phyloP scores from a whole-genome alignment of 2,797 vertebrate species.

The Hydrolagus colliei region DNA sequence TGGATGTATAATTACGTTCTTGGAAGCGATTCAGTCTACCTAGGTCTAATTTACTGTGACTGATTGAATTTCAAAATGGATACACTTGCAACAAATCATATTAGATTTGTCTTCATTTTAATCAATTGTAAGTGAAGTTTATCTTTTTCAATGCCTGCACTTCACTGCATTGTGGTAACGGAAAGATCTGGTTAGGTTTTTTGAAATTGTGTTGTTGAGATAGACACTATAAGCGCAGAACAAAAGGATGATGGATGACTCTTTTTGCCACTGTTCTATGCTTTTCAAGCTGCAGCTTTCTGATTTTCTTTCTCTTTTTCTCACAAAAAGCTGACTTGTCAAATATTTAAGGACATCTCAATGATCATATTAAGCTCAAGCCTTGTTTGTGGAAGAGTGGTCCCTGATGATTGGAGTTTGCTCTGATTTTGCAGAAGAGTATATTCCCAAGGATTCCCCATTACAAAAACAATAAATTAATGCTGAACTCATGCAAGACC shows the following conservation, averaged over 20 bases:
- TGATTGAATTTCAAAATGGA: slow-evolving; percentile 43
- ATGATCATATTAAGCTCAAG: not conserved
- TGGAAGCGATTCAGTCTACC: slow-evolving; percentile 53
- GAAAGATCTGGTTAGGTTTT: not conserved
- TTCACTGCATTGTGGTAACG: slow-evolving; percentile 1
- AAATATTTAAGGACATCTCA: not conserved
- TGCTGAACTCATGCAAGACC: too few species aligned
- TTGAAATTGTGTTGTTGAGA: slow-evolving; percentile 5
- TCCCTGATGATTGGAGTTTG: not conserved
- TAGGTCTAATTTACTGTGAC: slow-evolving; percentile 47
- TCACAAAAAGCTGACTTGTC: not conserved
- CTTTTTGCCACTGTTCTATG: not conserved
- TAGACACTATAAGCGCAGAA: not conserved
- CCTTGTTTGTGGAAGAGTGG: not conserved
- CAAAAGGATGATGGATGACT: slow-evolving; percentile 18
- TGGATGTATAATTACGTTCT: slow-evolving; percentile 47
- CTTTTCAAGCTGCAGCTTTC: not conserved
- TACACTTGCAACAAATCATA: slow-evolving; percentile 51
- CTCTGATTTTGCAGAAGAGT: not conserved
- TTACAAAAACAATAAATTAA: not conserved
- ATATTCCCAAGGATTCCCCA: not conserved
- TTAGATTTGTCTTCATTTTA: slow-evolving; percentile 23
- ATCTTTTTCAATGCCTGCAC: slow-evolving; percentile 9
- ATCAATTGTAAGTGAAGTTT: slow-evolving; percentile 8
- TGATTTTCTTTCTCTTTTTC: not conserved